Percentiles rank a stretch among this genome's conserved stretches.
phyloP scores from a whole-genome alignment of 1,140 invertebrate genomes.

The Stegodyphus mimosarum region DNA sequence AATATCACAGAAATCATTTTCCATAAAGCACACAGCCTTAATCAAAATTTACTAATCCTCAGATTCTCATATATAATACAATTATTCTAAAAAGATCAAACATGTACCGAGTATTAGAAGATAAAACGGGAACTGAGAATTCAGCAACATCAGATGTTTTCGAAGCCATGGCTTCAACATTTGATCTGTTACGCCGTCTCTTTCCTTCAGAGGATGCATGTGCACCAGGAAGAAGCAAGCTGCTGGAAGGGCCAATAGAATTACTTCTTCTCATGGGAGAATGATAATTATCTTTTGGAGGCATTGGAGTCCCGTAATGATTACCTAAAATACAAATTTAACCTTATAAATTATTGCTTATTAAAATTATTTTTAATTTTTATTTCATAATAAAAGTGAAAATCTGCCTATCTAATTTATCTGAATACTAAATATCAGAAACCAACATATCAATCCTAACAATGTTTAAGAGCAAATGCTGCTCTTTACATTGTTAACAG shows the following conservation, averaged over 20 bases:
- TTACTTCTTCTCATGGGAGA: slow-evolving; percentile 61
- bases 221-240: slow-evolving; percentile 70
- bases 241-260: slow-evolving; percentile 56
- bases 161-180: slow-evolving; percentile 71
- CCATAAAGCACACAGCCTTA: neutral
- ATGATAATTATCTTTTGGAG: slow-evolving; percentile 68
- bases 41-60: neutral
- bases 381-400: no score
- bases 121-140: slow-evolving; percentile 9
- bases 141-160: slow-evolving; percentile 63
- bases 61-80: neutral
- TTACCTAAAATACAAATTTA: slow-evolving; percentile 68
- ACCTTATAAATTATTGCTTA: neutral
- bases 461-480: no score
- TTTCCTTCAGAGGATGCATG: slow-evolving; percentile 74
- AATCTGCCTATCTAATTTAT: no score
- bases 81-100: neutral
- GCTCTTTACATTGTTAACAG: no score
- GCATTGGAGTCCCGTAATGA: slow-evolving; percentile 72
- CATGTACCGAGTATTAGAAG: slow-evolving; percentile 41
- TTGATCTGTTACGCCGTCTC: slow-evolving; percentile 72
- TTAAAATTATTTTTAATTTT: no score
- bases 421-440: no score
- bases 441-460: no score
- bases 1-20: neutral